Evolutionary conservation across 2,888 invertebrate genomes (phyloP), one percentile per base, ranked within the genome.

Genomic region (Xestia sexstrigata): DNA sequence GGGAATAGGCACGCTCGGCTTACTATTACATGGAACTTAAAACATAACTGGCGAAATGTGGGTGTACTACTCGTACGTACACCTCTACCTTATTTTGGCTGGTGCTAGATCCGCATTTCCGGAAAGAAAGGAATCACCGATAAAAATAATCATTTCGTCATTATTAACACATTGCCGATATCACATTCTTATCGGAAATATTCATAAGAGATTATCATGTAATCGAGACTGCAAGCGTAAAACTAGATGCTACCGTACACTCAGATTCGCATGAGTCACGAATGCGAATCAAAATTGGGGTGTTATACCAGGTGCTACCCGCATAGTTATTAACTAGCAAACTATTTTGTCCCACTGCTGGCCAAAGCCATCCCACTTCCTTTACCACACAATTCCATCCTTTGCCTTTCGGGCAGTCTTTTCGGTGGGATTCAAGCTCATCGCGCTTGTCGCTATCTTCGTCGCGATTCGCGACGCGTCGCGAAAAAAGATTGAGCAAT

Each of bases 111-210:
- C 42, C 20, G 42, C 26, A 73, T 55, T 52, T 80, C 23, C 26
- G 3, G 20, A 58, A 49, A 58, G 9, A 30, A 35, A 8, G 60
- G 4, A 45, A 30, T 55, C 47, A 55, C n/a, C 47, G 30, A 20
- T 39, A 23, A 47, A 75, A 58, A 65, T 42, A 58, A 65, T 55
- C 1, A 76, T 58, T 47, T 26, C n/a, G 7, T 65, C 39, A 75
- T 26, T 13, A 49, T 60, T 30, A 39, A 17, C 23, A 62, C 52
- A 42, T 62, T 80, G 55, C 26, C 3, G 75, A 74, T 63, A 74
- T 30, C n/a, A 52, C 39, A 42, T 69, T 17, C 35, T 39, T 73
- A 80, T 80, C 62, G 35, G 30, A 49, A 13, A n/a, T 17, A 30
- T 42, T 47, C 20, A 15, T 45, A 30, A 23, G 35, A 72, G 26